phyloP scores from a whole-genome alignment of 2,797 vertebrate species.

The Schizopygopsis malacanthus region DNA sequence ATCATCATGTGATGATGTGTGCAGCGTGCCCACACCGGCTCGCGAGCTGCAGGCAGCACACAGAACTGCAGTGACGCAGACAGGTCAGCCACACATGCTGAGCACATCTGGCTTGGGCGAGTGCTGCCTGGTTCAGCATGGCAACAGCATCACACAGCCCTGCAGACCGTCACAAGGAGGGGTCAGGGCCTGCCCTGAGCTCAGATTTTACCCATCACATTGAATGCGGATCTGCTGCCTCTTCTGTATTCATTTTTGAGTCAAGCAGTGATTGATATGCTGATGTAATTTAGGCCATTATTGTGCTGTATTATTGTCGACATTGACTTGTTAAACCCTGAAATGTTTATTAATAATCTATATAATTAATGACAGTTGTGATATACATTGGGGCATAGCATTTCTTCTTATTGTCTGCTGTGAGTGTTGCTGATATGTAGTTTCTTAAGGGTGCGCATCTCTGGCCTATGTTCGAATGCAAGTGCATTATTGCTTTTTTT shows the following conservation, averaged over 20 bases:
- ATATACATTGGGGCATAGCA: not conserved
- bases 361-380: not conserved
- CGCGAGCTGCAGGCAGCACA: too few relatives aligned
- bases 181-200: conserved; percentile 43
- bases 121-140: conserved; percentile 63
- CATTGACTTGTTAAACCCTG: not conserved
- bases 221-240: conserved; percentile 23
- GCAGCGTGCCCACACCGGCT: too few relatives aligned
- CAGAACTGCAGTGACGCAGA: too few relatives aligned
- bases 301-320: conserved; percentile 4
- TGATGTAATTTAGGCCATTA: not conserved
- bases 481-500: conserved; percentile 37
- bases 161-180: conserved; percentile 55
- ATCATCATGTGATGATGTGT: too few relatives aligned
- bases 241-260: not conserved
- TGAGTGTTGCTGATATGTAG: conserved; percentile 17
- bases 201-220: conserved; percentile 4
- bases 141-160: conserved; percentile 62
- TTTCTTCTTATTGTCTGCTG: not conserved
- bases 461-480: not conserved
- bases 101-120: conserved; percentile 62
- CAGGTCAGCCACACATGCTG: too few relatives aligned
- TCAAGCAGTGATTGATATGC: conserved; percentile 1
- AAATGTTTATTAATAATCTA: conserved; percentile 18
- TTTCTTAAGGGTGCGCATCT: not conserved